Percentiles rank a stretch among this genome's conserved stretches.
Evolutionary conservation across 2,888 invertebrate genomes (phyloP).

Genomic region (Lordiphosa fenestrarum): DNA sequence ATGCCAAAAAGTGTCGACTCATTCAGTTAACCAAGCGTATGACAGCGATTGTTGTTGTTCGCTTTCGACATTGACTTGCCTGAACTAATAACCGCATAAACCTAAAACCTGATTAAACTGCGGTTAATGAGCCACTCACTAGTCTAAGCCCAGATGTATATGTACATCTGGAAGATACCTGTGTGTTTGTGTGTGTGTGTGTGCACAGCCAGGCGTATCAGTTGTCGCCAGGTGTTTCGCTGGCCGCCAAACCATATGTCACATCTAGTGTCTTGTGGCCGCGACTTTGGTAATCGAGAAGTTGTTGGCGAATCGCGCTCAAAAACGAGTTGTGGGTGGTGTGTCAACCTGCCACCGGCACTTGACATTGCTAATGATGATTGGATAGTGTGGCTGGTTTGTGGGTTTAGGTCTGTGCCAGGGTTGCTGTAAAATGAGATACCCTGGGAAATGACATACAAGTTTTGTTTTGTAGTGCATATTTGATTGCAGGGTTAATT

Average conservation of each 20-base stretch:
- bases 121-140: constrained; percentile 62
- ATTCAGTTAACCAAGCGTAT: constrained; percentile 51
- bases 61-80: constrained; percentile 40
- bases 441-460: too few species aligned
- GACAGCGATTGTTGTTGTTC: constrained; percentile 24
- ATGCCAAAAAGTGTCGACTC: not conserved
- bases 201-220: constrained; percentile 45
- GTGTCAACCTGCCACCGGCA: too few species aligned
- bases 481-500: too few species aligned
- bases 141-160: constrained; percentile 13
- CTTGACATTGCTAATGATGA: too few species aligned
- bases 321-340: too few species aligned
- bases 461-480: too few species aligned
- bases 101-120: constrained; percentile 67
- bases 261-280: constrained; percentile 30
- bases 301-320: not conserved
- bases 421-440: too few species aligned
- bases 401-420: too few species aligned
- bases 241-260: constrained; percentile 25
- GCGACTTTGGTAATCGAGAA: constrained; percentile 46
- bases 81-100: constrained; percentile 68
- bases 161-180: not conserved
- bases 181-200: too few species aligned
- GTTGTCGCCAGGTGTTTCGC: constrained; percentile 40
- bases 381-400: too few species aligned